Evolutionary conservation across 1,140 invertebrate genomes (phyloP).

Genomic region (Globodera rostochiensis): DNA sequence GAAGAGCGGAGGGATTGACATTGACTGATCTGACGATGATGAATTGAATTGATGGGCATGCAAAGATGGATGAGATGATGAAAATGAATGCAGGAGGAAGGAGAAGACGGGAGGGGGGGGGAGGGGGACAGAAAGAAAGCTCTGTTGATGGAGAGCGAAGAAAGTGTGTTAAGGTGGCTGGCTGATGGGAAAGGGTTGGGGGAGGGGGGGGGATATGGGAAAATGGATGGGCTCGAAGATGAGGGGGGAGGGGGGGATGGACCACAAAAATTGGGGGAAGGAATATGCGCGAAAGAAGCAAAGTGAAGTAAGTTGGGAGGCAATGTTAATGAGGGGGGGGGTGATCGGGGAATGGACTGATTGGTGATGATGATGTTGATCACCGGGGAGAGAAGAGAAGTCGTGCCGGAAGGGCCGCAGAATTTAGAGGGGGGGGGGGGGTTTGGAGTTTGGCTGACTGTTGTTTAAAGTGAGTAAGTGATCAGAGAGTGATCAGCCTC

Average conservation of each 20-base stretch:
- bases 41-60: too few species aligned
- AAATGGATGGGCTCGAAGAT: not conserved
- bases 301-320: not conserved
- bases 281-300: not conserved
- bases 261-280: not conserved
- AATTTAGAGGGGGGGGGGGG: not conserved
- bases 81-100: not conserved
- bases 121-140: not conserved
- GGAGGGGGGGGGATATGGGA: too few species aligned
- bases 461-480: not conserved
- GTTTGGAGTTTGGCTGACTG: not conserved
- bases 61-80: not conserved
- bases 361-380: not conserved
- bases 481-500: slow-evolving; percentile 14
- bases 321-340: not conserved
- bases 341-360: not conserved
- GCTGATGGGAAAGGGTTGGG: not conserved
- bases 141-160: slow-evolving; percentile 2
- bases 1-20: slow-evolving; percentile 8
- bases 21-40: not conserved
- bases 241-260: too few species aligned
- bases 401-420: not conserved
- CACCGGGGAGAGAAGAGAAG: not conserved
- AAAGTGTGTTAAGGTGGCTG: not conserved
- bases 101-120: not conserved